Percentiles rank a stretch among this genome's conserved stretches.
Conservation (phyloP, 2,113 vertebrate genomes). For the Ailurus styani region DNA sequence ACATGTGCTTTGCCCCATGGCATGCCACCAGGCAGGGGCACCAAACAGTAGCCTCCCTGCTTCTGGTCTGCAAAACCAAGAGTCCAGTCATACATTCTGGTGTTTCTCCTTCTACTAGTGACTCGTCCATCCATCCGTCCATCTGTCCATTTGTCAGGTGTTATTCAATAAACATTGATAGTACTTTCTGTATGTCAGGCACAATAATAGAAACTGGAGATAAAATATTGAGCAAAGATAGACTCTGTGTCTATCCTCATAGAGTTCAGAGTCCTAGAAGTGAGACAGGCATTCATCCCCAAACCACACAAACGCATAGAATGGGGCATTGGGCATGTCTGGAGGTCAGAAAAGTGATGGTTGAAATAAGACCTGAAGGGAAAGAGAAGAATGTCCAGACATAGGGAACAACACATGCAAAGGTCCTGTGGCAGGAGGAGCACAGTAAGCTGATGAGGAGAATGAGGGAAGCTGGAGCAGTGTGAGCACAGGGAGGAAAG, state of each 20-base stretch:
- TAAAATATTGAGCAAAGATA: background rate
- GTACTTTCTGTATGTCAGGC: background rate
- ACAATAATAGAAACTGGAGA: background rate
- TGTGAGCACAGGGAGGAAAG: background rate
- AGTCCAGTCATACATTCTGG: background rate
- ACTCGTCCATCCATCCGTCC: background rate
- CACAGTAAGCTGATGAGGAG: background rate
- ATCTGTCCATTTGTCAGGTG: background rate
- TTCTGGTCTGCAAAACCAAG: background rate
- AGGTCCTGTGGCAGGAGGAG: background rate
- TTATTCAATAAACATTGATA: background rate
- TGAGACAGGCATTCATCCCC: background rate
- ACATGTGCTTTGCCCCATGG: background rate
- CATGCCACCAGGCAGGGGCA: background rate
- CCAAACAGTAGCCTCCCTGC: background rate
- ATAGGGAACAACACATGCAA: background rate
- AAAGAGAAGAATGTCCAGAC: background rate
- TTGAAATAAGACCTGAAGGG: background rate
- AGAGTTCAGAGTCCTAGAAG: background rate
- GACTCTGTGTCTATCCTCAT: background rate
- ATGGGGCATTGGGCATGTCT: background rate
- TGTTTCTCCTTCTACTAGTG: background rate
- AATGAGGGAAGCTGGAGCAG: background rate
- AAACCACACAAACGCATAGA: background rate
- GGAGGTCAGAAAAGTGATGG: background rate